Evolutionary conservation across 1,140 invertebrate genomes (phyloP), one percentile per base, ranked within the genome.

Genomic region (Mamestra configurata): DNA sequence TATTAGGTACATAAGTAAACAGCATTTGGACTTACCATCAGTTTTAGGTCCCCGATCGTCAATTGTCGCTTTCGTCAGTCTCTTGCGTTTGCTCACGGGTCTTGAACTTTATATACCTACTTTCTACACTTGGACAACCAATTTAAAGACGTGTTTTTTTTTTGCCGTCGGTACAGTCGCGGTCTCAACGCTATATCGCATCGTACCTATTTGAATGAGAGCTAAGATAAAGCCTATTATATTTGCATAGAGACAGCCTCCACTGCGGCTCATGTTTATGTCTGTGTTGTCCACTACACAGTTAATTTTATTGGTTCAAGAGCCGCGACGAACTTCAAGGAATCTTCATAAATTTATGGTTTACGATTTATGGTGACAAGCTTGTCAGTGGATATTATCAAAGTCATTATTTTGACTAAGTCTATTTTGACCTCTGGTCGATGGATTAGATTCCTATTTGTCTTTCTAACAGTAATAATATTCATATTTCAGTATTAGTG

Each of bases 201-300:
- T 78, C 75, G 78, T 84, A 84, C 80, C 83, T 82, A 84, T 80
- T 75, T 49, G 80, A 75, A 77, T 49, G 75, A 84, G 70, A 70
- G 61, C 75, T 72, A 59, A 83, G 87, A 90, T 89, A 86, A 82
- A 79, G 83, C 79, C 86, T 84, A 88, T 90, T 84, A 85, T 86
- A 90, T 90, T 90, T 87, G 87, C 89, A 90, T 89, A 88, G 79
- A 87, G 84, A 87, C 66, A 80, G 83, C 76, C 77, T 72, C 79
- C 24, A 27, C n/a, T 8, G 10, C 20, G 81, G 75, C 27, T 31
- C 27, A 31, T 88, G 84, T 84, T 10, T 43, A 15, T 80, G 79
- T 43, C n/a, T 66, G 66, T 68, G 77, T 80, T 82, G 79, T 72
- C 75, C 75, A 77, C 43, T 27, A 68, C 59, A 5, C n/a, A 53